phyloP scores from a whole-genome alignment of 2,113 vertebrate species.

The Perca schrenkii region DNA sequence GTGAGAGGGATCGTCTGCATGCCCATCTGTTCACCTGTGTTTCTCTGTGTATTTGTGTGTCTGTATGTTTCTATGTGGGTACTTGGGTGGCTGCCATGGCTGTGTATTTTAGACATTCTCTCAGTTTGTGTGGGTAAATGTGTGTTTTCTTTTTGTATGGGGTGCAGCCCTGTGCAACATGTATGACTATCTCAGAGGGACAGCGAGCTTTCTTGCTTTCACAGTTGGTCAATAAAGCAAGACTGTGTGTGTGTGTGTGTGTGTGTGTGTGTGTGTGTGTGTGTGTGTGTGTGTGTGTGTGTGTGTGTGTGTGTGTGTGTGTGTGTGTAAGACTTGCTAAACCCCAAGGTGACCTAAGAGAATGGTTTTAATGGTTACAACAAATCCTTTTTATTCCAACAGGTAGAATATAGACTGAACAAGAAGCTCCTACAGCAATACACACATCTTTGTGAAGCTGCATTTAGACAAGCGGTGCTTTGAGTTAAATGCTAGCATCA shows the following conservation, averaged over 20 bases:
- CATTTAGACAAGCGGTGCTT: not conserved
- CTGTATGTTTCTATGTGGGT: constrained; percentile 19
- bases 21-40: constrained; percentile 28
- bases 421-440: constrained; percentile 10
- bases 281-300: not conserved
- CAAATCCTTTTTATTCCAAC: constrained; percentile 34
- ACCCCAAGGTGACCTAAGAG: constrained; percentile 30
- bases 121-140: constrained; percentile 34
- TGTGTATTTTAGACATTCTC: constrained; percentile 22
- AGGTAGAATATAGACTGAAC: constrained; percentile 13
- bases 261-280: constrained; percentile 8
- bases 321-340: constrained; percentile 12
- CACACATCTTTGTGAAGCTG: constrained; percentile 18
- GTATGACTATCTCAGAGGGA: constrained; percentile 70
- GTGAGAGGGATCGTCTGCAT: constrained; percentile 2
- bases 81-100: constrained; percentile 3
- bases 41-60: constrained; percentile 3
- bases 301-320: constrained; percentile 13
- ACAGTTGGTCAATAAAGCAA: constrained; percentile 58
- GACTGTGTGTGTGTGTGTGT: constrained; percentile 16
- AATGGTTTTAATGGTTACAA: constrained; percentile 47
- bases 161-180: constrained; percentile 63
- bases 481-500: not conserved
- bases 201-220: constrained; percentile 59
- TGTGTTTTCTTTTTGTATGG: constrained; percentile 31